These are phyloP conservation scores for Aradophagus sp. DNA, from an alignment of 1,140 invertebrate species.

Conservation along the genomic window DNA sequence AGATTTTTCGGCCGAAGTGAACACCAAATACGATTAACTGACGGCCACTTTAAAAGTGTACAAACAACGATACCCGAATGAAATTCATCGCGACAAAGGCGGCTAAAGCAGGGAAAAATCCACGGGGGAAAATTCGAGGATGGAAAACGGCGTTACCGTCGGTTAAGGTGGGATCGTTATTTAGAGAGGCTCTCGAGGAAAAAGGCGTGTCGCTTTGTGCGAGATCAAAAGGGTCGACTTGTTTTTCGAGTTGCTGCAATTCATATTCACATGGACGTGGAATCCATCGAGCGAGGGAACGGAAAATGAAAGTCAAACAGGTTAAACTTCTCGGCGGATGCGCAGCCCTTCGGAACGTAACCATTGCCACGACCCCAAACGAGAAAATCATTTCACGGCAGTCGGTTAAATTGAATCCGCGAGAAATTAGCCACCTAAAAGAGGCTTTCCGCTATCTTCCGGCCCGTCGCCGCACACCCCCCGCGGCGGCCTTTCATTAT, in stretches of 20 bases:
- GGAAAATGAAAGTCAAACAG: conserved; percentile 56
- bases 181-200: conserved; percentile 23
- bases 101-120: conserved; percentile 6
- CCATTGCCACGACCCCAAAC: conserved; percentile 43
- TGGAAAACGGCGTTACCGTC: conserved; percentile 15
- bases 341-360: conserved; percentile 22
- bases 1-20: too few relatives aligned
- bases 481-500: conserved; percentile 56
- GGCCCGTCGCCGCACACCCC: conserved; percentile 2
- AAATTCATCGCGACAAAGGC: too few relatives aligned
- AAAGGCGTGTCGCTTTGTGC: conserved; percentile 15
- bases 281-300: conserved; percentile 22
- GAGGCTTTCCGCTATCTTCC: too few relatives aligned
- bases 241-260: conserved; percentile 41
- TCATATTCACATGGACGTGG: conserved; percentile 41
- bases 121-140: neutral
- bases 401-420: conserved; percentile 48
- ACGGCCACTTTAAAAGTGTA: too few relatives aligned
- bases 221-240: conserved; percentile 23
- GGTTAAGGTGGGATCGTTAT: too few relatives aligned
- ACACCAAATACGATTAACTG: too few relatives aligned
- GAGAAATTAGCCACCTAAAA: conserved; percentile 46
- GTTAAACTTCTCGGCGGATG: conserved; percentile 42
- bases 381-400: conserved; percentile 48
- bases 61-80: too few relatives aligned